Evolutionary conservation across 2,888 invertebrate species (phyloP), one percentile per base, ranked within the genome.

Genomic region (Tromatobia lineatoria): DNA sequence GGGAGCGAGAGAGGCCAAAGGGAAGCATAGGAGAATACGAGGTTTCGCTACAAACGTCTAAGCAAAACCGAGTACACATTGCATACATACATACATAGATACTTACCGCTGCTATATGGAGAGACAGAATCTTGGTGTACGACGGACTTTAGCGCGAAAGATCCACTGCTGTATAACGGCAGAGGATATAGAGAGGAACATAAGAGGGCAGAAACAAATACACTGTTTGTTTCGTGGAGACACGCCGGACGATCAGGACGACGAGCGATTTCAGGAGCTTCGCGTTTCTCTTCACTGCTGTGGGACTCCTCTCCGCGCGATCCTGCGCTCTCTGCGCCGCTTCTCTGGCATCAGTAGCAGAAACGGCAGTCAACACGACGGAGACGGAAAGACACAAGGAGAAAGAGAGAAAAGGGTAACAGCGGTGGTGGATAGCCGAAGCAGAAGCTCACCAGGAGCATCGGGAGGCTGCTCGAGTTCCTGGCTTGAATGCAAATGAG

Each of bases 401-500:
- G 47, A 57, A 20, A 71, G 66, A 66, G 20, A 79, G 74, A 66
- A 20, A 47, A 18, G 29, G 64, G 47, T 38, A 71, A 8, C 20
- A 38, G 38, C 38, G 38, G 61, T 38, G 64, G 74, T 23, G 86
- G 81, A 79, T 77, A 81, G 82, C 71, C 73, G 70, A 81, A 80
- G 78, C 74, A 79, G 66, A 81, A 83, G 80, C 85, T 82, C 70
- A 69, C 70, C 83, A 67, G 50, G 73, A 84, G 77, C 64, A 75
- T 66, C 70, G 50, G 64, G 59, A 78, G 82, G 82, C 80, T 87
- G 86, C 87, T 87, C 86, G 87, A 88, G 88, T 87, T 86, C 86
- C 81, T 84, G 85, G 81, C 83, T 82, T 85, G 85, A 90, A 92
- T 93, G 92, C 91, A 92, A 92, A 92, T 92, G 89, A 92, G 92